phyloP scores from a whole-genome alignment of 2,113 vertebrate genomes.

The Puffinus mauretanicus region DNA sequence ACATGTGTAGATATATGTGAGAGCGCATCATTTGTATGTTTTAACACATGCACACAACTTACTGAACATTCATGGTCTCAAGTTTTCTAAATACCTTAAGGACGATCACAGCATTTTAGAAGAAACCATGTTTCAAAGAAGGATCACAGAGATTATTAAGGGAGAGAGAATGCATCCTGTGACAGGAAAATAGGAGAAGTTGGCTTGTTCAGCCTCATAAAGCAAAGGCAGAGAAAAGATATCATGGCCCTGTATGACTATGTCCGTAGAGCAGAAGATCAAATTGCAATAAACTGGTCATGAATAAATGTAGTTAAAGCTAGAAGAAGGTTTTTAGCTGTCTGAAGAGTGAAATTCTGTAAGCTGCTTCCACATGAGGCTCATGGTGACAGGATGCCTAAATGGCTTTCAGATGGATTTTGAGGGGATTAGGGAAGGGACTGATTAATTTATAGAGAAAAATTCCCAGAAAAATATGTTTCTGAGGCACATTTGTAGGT shows the following conservation, averaged over 20 bases:
- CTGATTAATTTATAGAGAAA: background rate
- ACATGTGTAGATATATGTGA: background rate
- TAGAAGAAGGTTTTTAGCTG: background rate
- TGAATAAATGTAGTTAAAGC: background rate
- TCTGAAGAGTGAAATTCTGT: background rate
- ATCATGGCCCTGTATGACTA: background rate
- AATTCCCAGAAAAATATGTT: background rate
- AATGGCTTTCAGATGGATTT: constrained; percentile 25
- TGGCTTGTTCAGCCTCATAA: background rate
- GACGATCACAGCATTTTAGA: background rate
- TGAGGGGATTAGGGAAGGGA: background rate
- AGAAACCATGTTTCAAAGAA: background rate
- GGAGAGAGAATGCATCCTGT: background rate
- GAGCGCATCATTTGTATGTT: background rate
- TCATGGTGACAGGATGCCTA: background rate
- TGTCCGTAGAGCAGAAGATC: background rate
- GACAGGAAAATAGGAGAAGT: background rate
- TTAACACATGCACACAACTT: background rate
- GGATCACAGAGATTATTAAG: background rate
- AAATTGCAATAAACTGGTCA: background rate
- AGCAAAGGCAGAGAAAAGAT: background rate
- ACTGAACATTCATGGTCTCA: background rate
- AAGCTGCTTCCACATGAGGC: background rate
- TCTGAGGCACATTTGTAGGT: background rate
- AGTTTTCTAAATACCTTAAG: background rate